Evolutionary conservation across 2,797 vertebrate genomes (phyloP).

Genomic region (Girardinus metallicus): DNA sequence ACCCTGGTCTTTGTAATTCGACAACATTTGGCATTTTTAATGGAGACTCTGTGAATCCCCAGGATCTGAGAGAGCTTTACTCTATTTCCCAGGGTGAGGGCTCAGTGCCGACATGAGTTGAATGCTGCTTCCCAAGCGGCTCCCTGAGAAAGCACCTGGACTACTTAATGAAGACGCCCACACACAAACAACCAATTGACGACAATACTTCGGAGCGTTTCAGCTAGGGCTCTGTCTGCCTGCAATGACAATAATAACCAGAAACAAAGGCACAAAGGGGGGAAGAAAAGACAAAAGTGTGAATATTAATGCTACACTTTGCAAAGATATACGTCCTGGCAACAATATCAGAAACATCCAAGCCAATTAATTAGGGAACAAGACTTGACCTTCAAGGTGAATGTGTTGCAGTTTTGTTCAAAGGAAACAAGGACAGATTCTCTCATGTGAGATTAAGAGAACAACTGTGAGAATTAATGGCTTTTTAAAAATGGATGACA

Average conservation of each 20-base stretch:
- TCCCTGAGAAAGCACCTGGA: constrained; percentile 60
- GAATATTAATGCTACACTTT: constrained; percentile 74
- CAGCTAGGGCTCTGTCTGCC: constrained; percentile 47
- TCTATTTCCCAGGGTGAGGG: constrained; percentile 62
- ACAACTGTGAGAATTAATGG: constrained; percentile 60
- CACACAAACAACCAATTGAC: constrained; percentile 72
- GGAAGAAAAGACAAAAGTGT: constrained; percentile 59
- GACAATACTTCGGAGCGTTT: constrained; percentile 58
- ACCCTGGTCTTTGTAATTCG: constrained; percentile 42
- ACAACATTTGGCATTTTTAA: constrained; percentile 68
- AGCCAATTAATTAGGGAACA: constrained; percentile 70
- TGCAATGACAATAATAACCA: constrained; percentile 56
- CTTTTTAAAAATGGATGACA: constrained; percentile 56
- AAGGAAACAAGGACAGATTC: constrained; percentile 68
- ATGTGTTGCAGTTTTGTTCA: constrained; percentile 68
- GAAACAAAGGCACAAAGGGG: constrained; percentile 34
- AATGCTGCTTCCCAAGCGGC: constrained; percentile 66
- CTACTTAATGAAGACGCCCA: constrained; percentile 68
- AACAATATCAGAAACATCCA: constrained; percentile 65
- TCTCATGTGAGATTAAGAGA: constrained; percentile 70
- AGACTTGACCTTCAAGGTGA: constrained; percentile 79
- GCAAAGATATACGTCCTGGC: constrained; percentile 56
- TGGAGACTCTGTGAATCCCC: constrained; percentile 65
- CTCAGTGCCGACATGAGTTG: constrained; percentile 51
- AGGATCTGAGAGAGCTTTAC: constrained; percentile 58